phyloP scores from a whole-genome alignment of 2,113 vertebrate species.

The Cathartes aura region DNA sequence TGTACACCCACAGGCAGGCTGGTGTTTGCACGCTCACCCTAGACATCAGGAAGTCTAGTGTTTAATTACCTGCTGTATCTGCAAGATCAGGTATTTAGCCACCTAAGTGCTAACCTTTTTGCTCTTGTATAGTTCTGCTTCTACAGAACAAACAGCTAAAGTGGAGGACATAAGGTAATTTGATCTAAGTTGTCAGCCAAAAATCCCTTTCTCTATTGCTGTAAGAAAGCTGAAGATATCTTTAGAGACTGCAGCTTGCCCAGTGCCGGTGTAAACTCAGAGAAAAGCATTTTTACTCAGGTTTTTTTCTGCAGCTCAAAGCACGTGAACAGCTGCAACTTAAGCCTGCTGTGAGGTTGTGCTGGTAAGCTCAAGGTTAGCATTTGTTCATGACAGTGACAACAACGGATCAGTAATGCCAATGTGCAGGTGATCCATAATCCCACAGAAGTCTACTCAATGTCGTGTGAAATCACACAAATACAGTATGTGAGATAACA shows the following conservation, averaged over 20 bases:
- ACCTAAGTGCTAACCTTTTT: slow-evolving; percentile 18
- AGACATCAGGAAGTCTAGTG: not conserved
- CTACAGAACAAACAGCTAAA: slow-evolving; percentile 9
- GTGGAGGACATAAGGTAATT: slow-evolving; percentile 3
- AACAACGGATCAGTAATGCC: not conserved
- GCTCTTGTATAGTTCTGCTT: slow-evolving; percentile 34
- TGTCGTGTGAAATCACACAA: not conserved
- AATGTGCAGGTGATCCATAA: not conserved
- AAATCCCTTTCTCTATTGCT: not conserved
- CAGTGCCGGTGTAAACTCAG: not conserved
- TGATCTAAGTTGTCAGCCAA: slow-evolving; percentile 28
- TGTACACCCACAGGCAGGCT: not conserved
- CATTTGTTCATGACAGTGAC: not conserved
- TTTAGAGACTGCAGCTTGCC: not conserved
- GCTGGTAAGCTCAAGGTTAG: not conserved
- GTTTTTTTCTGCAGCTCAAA: not conserved
- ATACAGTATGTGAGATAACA: not conserved
- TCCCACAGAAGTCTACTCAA: not conserved
- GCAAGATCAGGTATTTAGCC: slow-evolving; percentile 21
- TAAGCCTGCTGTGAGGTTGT: not conserved
- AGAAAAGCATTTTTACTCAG: not conserved
- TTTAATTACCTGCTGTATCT: slow-evolving; percentile 42
- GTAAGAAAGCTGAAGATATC: not conserved
- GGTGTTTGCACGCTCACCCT: not conserved
- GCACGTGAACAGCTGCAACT: not conserved